Conservation (phyloP, 2,888 invertebrate species). For the Dolichopus griseipennis region DNA sequence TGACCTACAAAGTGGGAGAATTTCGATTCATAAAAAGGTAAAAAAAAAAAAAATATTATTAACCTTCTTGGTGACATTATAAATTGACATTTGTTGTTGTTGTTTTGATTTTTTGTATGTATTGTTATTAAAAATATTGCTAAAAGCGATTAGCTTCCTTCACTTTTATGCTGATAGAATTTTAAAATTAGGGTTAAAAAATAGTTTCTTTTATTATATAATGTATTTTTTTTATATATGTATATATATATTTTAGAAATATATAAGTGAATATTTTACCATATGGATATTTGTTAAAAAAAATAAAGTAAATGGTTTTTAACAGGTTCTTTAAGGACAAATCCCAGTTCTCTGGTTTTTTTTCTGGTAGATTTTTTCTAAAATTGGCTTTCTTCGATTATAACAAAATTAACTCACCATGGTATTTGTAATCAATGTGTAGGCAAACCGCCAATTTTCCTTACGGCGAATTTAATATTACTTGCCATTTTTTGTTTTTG, state of each 20-base stretch:
- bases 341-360: background rate
- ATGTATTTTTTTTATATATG: background rate
- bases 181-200: conserved; percentile 3
- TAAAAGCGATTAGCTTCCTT: conserved; percentile 6
- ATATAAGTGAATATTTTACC: background rate
- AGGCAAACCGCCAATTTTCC: conserved; percentile 4
- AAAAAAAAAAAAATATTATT: background rate
- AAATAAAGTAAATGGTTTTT: background rate
- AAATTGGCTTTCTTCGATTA: too few species aligned
- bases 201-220: background rate
- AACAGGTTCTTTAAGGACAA: background rate
- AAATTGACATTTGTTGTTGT: background rate
- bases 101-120: too few species aligned
- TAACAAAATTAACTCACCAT: background rate
- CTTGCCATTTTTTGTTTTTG: too few species aligned
- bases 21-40: too few species aligned
- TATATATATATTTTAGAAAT: background rate
- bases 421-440: background rate
- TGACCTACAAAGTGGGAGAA: too few species aligned
- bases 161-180: background rate
- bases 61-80: background rate
- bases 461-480: background rate
- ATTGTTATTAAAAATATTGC: background rate
- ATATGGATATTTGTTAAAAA: background rate
- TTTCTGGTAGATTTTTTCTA: background rate